A percentile compares a stretch with the other conserved stretches of the same genome.
These are phyloP conservation scores for Crotalus tigris DNA, from an alignment of 2,113 vertebrate species.

Conservation along the genomic window DNA sequence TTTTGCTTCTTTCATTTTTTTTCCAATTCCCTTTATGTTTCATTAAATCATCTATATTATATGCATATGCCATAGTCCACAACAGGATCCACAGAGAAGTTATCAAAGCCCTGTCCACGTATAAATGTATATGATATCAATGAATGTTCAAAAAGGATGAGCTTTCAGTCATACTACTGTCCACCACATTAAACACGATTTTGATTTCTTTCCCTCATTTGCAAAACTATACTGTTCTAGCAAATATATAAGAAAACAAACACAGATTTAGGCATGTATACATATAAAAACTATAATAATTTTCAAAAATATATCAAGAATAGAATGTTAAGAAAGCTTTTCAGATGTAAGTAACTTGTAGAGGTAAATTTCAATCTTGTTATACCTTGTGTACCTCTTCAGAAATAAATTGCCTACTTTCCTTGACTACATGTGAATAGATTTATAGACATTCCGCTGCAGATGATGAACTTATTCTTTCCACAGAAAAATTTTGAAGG, in stretches of 20 bases:
- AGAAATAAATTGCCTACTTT: neutral
- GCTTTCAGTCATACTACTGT: neutral
- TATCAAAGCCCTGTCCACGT: neutral
- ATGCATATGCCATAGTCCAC: neutral
- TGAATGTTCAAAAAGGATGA: neutral
- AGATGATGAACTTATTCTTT: conserved; percentile 2
- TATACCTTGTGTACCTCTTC: neutral
- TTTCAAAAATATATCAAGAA: neutral
- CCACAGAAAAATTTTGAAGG: neutral
- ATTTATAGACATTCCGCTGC: conserved; percentile 42
- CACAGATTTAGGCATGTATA: neutral
- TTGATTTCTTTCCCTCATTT: neutral
- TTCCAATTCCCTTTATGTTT: neutral
- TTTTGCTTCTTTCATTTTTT: neutral
- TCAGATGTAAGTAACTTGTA: neutral
- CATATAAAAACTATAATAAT: neutral
- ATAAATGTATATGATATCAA: neutral
- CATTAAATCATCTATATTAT: neutral
- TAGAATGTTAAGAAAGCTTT: neutral
- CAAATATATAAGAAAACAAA: neutral
- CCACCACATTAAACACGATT: neutral
- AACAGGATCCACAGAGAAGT: neutral
- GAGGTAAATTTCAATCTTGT: neutral
- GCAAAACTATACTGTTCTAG: neutral
- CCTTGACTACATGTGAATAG: neutral